A percentile compares a stretch with the other conserved stretches of the same genome.
phyloP scores from a whole-genome alignment of 2,797 vertebrate species.

The Micrastur ruficollis region DNA sequence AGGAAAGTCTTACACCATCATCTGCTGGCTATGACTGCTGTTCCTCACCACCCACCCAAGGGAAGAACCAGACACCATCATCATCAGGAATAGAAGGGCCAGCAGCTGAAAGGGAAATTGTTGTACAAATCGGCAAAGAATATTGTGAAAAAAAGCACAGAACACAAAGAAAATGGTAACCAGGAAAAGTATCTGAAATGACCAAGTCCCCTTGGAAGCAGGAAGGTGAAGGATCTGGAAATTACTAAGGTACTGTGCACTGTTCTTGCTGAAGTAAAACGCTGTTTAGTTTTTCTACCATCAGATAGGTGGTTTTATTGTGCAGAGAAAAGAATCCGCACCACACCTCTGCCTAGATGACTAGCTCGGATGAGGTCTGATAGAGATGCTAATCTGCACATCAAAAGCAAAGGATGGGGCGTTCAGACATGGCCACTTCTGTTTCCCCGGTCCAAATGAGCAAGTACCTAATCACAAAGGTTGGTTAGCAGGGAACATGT shows the following conservation, averaged over 20 bases:
- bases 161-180: neutral
- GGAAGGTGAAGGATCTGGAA: neutral
- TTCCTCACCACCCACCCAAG: neutral
- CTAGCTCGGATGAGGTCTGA: neutral
- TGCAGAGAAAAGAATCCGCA: neutral
- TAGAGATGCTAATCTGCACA: neutral
- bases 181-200: neutral
- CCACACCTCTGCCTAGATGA: neutral
- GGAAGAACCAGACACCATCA: neutral
- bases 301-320: neutral
- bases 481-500: neutral
- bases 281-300: neutral
- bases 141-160: neutral
- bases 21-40: neutral
- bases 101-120: neutral
- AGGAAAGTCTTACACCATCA: neutral
- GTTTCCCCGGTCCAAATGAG: neutral
- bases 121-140: neutral
- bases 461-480: neutral
- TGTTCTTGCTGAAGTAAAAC: neutral
- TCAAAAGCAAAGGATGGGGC: fast-evolving
- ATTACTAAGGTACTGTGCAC: neutral
- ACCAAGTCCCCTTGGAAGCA: neutral
- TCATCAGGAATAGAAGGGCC: neutral
- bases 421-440: neutral